Conservation (phyloP, 2,888 invertebrate species). For the Acrocera orbiculus region DNA sequence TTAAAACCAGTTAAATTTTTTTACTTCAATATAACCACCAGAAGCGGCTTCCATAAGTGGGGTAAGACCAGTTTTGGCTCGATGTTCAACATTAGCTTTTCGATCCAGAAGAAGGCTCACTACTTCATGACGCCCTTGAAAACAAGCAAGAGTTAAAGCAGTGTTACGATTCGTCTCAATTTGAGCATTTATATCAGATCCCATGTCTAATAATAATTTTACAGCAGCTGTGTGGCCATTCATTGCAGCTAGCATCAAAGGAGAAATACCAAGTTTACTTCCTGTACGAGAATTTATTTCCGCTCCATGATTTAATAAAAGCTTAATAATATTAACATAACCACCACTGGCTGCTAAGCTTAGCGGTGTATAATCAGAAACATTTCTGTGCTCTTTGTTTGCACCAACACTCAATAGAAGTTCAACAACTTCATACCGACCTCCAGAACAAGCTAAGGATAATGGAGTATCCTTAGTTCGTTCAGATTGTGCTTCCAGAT, state of each 20-base stretch:
- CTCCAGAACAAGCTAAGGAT: slow-evolving; percentile 93
- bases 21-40: slow-evolving; percentile 84
- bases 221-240: slow-evolving; percentile 95
- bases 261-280: slow-evolving; percentile 94
- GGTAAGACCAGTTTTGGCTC: slow-evolving; percentile 96
- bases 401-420: slow-evolving; percentile 73
- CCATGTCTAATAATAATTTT: slow-evolving; percentile 85
- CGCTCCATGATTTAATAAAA: slow-evolving; percentile 83
- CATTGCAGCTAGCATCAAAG: slow-evolving; percentile 98
- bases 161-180: slow-evolving; percentile 99
- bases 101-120: slow-evolving; percentile 89
- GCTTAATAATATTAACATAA: slow-evolving; percentile 93
- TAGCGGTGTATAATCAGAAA: slow-evolving; percentile 97
- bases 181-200: slow-evolving; percentile 98
- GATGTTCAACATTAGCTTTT: slow-evolving; percentile 96
- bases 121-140: slow-evolving; percentile 97
- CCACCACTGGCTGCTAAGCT: slow-evolving; percentile 96
- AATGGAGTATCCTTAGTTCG: slow-evolving; percentile 97
- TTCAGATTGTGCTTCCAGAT: slow-evolving; percentile 97
- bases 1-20: neutral
- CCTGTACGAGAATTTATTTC: slow-evolving; percentile 97
- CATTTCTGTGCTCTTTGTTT: slow-evolving; percentile 96
- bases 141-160: slow-evolving; percentile 94
- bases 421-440: slow-evolving; percentile 91
- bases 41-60: slow-evolving; percentile 99